Evolutionary conservation across 37 sponge, comb jelly and placozoan species (phyloP), one percentile per base, ranked within the genome.

Genomic region (Cladorhizidae sp.): DNA sequence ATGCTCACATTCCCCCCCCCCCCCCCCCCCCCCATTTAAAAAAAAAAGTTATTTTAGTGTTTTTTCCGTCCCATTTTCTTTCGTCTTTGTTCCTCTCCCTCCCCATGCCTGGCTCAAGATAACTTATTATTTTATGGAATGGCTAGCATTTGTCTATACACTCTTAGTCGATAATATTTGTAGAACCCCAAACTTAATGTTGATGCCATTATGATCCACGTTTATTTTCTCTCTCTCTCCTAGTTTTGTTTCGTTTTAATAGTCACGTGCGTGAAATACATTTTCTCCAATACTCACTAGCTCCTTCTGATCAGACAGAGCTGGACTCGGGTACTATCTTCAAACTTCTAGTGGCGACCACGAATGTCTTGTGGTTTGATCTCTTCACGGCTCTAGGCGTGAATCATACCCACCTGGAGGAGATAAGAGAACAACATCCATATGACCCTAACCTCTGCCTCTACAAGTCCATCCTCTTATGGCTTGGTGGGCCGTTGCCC

Each of bases 311-410:
- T 73, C 73, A 17, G 32, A 73, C 52, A n/a, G 32, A 73, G 31
- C 73, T 51, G 9, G 35, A 73, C 1, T 28, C 52, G 22, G 73
- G 43, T 31, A 28, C 50, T 23, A 45, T 73, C 31, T 73, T 52
- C 54, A 33, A 56, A 32, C 1, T 57, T 56, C 76, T 75, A n/a
- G 76, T 64, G n/a, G 65, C 26, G 15, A 38, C 35, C 40, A 26
- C 42, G 35, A 26, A 26, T 25, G 26, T 37, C 32, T 26, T 25
- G 0, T 77, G 78, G 78, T 77, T 36, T 77, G 78, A 77, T 17
- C 41, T 77, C 45, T 77, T 77, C 50, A 28, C 23, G 21, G 36
- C 58, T 14, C 50, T 77, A n/a, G 78, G 78, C 8, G 2, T 77
- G 20, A 40, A 49, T 40, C 43, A 43, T 22, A 42, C 29, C 32